Percentiles rank a stretch among this genome's conserved stretches.
phyloP scores from a whole-genome alignment of 1,140 invertebrate genomes.

The Thaumatotibia leucotreta region DNA sequence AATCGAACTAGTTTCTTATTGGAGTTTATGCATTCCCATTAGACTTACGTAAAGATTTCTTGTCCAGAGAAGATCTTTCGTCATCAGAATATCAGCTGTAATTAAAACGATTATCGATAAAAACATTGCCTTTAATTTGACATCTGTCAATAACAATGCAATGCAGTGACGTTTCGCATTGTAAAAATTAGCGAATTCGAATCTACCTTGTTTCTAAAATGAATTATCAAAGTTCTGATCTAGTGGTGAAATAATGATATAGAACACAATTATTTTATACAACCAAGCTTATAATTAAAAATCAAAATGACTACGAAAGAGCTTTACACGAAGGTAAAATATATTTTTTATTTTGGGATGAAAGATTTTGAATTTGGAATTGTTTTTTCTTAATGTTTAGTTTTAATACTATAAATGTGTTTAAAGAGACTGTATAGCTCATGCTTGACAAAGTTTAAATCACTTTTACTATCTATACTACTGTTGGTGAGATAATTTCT shows the following conservation, averaged over 20 bases:
- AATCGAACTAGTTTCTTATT: slow-evolving; percentile 33
- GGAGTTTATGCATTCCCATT: slow-evolving; percentile 27
- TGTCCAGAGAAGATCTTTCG: background rate
- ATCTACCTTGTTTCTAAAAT: slow-evolving; percentile 68
- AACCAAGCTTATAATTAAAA: slow-evolving; percentile 24
- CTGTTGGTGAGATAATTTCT: slow-evolving; percentile 30
- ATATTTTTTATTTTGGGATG: slow-evolving; percentile 23
- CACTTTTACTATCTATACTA: slow-evolving; percentile 43
- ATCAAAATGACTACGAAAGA: slow-evolving; percentile 74
- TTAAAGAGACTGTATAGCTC: background rate
- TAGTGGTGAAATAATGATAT: slow-evolving; percentile 58
- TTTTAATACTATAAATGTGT: background rate
- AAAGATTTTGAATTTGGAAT: slow-evolving; percentile 17
- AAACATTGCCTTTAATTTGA: slow-evolving; percentile 40
- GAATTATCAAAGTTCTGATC: slow-evolving; percentile 50
- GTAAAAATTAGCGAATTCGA: slow-evolving; percentile 53
- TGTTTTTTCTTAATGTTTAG: slow-evolving; percentile 16
- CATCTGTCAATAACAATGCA: slow-evolving; percentile 56
- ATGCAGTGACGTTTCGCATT: slow-evolving; percentile 65
- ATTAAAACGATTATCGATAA: slow-evolving; percentile 28
- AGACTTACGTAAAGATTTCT: slow-evolving; percentile 22
- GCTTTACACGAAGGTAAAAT: slow-evolving; percentile 74
- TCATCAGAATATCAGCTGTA: background rate
- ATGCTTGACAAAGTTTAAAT: slow-evolving; percentile 11
- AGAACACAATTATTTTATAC: slow-evolving; percentile 34